Conservation (phyloP, 2,113 vertebrate genomes). For the Nipponia nippon region DNA sequence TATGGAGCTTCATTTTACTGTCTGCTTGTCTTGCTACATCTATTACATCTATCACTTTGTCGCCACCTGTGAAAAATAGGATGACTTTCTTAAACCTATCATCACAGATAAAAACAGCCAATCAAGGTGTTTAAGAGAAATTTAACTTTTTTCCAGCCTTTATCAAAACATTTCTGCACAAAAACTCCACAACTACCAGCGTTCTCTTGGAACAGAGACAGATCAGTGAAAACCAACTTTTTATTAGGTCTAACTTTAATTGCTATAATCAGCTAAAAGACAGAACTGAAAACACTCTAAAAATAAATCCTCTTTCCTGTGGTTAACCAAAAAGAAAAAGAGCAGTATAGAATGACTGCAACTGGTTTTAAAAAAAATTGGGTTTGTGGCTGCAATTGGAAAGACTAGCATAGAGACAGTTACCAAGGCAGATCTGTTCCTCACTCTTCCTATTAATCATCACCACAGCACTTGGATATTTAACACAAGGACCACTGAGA, state of each 20-base stretch:
- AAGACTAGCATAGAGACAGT: neutral
- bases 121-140: neutral
- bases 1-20: conserved; percentile 97
- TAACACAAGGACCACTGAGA: neutral
- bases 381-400: neutral
- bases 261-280: neutral
- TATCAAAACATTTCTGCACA: neutral
- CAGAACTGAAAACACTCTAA: neutral
- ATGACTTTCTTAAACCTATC: neutral
- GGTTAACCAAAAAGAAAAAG: neutral
- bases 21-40: conserved; percentile 98
- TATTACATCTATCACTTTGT: conserved; percentile 97
- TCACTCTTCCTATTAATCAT: neutral
- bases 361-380: neutral
- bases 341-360: neutral
- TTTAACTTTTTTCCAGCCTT: neutral
- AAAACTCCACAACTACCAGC: neutral
- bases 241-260: neutral
- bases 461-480: neutral
- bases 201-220: neutral
- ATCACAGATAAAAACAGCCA: neutral
- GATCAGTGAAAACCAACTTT: neutral
- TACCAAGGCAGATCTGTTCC: neutral
- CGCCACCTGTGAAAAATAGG: conserved; percentile 79
- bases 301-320: neutral